Base-by-base conservation (phyloP, 2,888 invertebrate genomes). In the Campoplex nolae region DNA sequence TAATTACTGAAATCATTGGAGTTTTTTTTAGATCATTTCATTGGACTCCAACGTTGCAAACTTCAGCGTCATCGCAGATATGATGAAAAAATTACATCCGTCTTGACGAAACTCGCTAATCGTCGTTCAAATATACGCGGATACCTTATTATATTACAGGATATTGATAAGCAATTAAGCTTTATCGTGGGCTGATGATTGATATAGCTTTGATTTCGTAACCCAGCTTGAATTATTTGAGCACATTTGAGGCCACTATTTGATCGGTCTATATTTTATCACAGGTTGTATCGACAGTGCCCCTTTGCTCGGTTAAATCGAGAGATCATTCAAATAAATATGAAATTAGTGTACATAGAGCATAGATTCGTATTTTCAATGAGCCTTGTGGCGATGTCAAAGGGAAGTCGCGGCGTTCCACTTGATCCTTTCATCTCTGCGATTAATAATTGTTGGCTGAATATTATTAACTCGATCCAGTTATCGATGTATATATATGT, bases 391-490 rank as follows among this genome's bases (percentile, higher is more conserved):
- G 42, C 23, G 42, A 28, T 38, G 51, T 56, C 56, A 74, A 74
- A 74, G 42, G 18, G 28, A 42, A n/a, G 23, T 58, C 42, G 38
- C 42, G 38, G 13, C 23, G 38, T 16, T 13, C 56, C 13, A 23
- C 74, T 23, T 18, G 7, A 56, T 56, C 13, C 54, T 74, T 38
- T 74, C 42, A 74, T 74, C 58, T 74, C 16, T 58, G 54, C 28
- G 13, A 28, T 45, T 45, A 45, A 13, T 11, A 11, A 45, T 45
- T 13, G 13, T 2, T 13, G 13, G 45, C 2, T 23, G 38, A 32
- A 58, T 74, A 38, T 38, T 38, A 73, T 74, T 58, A 23, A 74
- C 58, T 42, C 38, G 38, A 35, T 56, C 74, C 28, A 71, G 45
- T 51, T 32, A 68, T 32, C 16, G 23, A 48, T 48, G 13, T 1